Percentiles rank a stretch among this genome's conserved stretches.
Evolutionary conservation across 2,888 invertebrate genomes (phyloP).

Genomic region (Coelopa pilipes): DNA sequence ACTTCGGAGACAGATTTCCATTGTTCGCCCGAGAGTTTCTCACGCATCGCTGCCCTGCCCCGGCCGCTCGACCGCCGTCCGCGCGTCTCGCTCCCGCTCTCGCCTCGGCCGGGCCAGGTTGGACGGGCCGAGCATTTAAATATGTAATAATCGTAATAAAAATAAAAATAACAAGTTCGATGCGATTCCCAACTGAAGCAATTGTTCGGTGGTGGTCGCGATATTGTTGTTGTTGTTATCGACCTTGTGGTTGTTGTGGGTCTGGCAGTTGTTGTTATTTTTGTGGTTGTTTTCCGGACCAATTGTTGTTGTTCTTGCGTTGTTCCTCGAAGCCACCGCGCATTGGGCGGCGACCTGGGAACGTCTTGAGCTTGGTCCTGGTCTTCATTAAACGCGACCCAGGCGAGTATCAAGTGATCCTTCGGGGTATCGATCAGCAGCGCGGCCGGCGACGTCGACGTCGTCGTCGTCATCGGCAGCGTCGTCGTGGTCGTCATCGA

Average conservation of each 20-base stretch:
- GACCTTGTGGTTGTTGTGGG: not conserved
- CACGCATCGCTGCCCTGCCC: conserved; percentile 24
- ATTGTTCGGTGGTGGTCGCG: too few species aligned
- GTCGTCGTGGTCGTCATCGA: too few species aligned
- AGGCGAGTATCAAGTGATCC: conserved; percentile 27
- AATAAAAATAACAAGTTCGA: conserved; percentile 30
- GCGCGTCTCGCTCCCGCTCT: too few species aligned
- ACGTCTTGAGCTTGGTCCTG: not conserved
- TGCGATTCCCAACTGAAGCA: conserved; percentile 23
- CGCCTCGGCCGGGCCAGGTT: not conserved
- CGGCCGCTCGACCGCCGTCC: too few species aligned
- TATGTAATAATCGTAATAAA: conserved; percentile 30
- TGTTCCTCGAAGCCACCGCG: not conserved
- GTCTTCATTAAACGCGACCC: not conserved
- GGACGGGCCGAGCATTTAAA: conserved; percentile 16
- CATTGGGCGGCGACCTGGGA: not conserved
- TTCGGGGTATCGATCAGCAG: conserved; percentile 20
- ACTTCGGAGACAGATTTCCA: conserved; percentile 31
- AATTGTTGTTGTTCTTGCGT: not conserved
- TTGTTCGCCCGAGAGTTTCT: conserved; percentile 20
- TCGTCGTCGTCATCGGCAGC: too few species aligned
- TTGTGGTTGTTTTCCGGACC: conserved; percentile 3
- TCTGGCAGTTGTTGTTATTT: conserved; percentile 16
- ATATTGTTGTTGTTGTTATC: not conserved
- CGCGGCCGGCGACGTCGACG: conserved; percentile 5